Evolutionary conservation across 2,888 invertebrate species (phyloP).

Genomic region (Lysandra coridon): DNA sequence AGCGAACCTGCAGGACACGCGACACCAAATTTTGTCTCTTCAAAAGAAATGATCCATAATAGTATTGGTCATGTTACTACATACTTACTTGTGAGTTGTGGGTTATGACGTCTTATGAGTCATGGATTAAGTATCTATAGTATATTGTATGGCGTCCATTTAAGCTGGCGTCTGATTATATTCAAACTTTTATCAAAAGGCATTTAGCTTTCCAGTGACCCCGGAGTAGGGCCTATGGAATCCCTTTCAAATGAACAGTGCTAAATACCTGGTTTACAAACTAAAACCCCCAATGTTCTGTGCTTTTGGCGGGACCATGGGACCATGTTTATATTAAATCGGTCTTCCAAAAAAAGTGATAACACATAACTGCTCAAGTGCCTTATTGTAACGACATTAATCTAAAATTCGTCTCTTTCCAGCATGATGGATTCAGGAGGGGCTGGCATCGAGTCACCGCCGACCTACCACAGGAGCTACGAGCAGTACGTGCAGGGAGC

Average conservation of each 20-base stretch:
- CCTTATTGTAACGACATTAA: not conserved
- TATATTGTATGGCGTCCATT: not conserved
- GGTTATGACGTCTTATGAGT: not conserved
- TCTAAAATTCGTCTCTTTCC: conserved; percentile 38
- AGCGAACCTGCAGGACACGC: not conserved
- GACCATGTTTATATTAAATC: no score
- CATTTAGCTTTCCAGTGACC: not conserved
- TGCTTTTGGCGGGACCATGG: no score
- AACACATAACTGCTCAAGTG: no score
- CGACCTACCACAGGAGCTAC: conserved; percentile 75
- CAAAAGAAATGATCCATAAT: not conserved
- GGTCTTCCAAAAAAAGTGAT: no score
- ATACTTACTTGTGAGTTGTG: not conserved
- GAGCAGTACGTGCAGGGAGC: conserved; percentile 78
- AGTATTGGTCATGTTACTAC: not conserved
- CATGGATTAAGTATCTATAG: not conserved
- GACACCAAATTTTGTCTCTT: not conserved
- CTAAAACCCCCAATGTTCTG: no score
- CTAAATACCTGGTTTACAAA: no score
- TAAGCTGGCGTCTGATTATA: not conserved
- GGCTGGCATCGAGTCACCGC: conserved; percentile 72
- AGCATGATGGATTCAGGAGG: conserved; percentile 77
- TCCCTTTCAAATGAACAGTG: no score
- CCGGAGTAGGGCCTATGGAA: no score
- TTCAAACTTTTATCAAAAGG: not conserved